These are phyloP conservation scores for Gastracanthus pulcherrimus DNA, from an alignment of 2,888 invertebrate species.

Conservation along the genomic window DNA sequence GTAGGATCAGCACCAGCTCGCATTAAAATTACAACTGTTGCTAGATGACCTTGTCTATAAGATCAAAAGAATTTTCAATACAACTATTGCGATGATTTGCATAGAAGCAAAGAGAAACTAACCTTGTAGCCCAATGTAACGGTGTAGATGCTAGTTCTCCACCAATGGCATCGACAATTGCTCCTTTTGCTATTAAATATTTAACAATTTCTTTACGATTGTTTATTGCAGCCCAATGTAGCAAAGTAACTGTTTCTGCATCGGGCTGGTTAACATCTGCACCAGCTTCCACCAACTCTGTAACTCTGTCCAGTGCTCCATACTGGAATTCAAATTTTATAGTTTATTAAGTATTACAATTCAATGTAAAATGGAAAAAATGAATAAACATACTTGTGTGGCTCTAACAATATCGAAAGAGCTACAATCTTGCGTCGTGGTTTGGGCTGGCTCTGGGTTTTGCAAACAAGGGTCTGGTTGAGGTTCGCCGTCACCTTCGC, in stretches of 20 bases:
- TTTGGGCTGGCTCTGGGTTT: constrained; percentile 71
- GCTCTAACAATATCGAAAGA: constrained; percentile 96
- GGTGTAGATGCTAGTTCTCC: constrained; percentile 98
- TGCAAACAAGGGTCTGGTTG: constrained; percentile 66
- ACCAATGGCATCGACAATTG: constrained; percentile 94
- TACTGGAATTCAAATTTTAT: constrained; percentile 79
- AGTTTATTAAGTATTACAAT: background rate
- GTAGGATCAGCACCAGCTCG: constrained; percentile 92
- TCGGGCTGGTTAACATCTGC: constrained; percentile 97
- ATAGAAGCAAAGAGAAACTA: constrained; percentile 38
- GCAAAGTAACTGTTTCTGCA: constrained; percentile 94
- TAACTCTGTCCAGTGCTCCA: constrained; percentile 90
- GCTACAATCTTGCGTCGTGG: constrained; percentile 83
- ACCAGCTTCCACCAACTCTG: constrained; percentile 94
- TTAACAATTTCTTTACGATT: constrained; percentile 95
- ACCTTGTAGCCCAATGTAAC: constrained; percentile 97
- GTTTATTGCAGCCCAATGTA: constrained; percentile 99
- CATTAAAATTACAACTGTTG: constrained; percentile 85
- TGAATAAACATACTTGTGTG: constrained; percentile 89
- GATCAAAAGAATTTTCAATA: background rate
- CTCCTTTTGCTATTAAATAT: constrained; percentile 91
- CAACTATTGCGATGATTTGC: background rate
- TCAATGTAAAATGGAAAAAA: background rate
- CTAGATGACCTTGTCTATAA: constrained; percentile 81
- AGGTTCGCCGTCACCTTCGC: constrained; percentile 71